Evolutionary conservation across 2,797 vertebrate genomes (phyloP), one percentile per base, ranked within the genome.

Genomic region (Triplophysa bombifrons): DNA sequence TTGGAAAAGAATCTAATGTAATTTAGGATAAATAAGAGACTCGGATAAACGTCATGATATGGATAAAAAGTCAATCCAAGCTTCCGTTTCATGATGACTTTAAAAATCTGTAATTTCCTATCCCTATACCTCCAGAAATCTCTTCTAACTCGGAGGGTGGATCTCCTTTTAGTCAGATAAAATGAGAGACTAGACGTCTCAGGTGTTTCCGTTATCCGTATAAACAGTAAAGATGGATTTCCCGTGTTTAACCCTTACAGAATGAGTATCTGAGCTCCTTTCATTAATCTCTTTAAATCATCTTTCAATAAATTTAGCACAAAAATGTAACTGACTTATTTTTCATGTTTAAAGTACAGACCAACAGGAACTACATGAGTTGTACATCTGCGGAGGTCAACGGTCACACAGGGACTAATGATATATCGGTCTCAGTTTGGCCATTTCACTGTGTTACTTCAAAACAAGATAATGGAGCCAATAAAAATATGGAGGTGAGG

Each of bases 101-200:
- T 30, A 30, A 78, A 30, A 68, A 78, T n/a, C 53, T 76, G 74
- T 71, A 14, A 34, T 71, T 70, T 71, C 27, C 20, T 63, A 30
- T 44, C 6, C 0, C 34, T 38, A 38, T 72, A n/a, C 50, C 55
- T 71, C 34, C 11, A 12, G 64, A n/a, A 61, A 44, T 71, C 22
- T 50, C 16, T 50, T 4, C 48, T 4, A 4, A 17, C 14, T 50
- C 2, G 17, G 60, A 55, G 27, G 20, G 64, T 71, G 69, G 72
- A 55, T 51, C 64, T 10, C 0, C 16, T 44, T 66, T 27, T 56
- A 17, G 58, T 67, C 19, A n/a, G 19, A 14, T 11, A 69, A 64
- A 60, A 64, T 51, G 48, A 65, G 34, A 70, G 55, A 50, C 14
- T 41, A 1, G 30, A 48, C 12, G 0, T 68, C 65, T 71, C 27